Evolutionary conservation across 1,140 invertebrate species (phyloP).

Genomic region (Leptinotarsa undecemlineata): DNA sequence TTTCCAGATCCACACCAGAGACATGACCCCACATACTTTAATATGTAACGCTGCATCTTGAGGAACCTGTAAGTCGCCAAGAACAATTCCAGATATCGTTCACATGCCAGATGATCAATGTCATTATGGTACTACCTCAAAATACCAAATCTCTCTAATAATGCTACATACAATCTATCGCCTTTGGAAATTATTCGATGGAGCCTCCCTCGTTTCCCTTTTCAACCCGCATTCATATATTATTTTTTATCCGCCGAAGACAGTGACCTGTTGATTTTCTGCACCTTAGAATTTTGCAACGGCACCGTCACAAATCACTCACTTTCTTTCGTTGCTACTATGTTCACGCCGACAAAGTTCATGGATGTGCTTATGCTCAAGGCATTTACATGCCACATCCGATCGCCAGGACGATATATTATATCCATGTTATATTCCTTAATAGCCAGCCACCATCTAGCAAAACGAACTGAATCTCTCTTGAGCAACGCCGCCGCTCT

Average conservation of each 20-base stretch:
- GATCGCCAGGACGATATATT: background rate
- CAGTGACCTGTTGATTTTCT: no score
- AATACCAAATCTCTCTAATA: background rate
- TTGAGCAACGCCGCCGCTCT: constrained; percentile 33
- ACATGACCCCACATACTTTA: background rate
- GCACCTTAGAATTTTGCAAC: background rate
- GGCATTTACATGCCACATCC: constrained; percentile 14
- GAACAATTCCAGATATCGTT: background rate
- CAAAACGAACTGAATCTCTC: constrained; percentile 38
- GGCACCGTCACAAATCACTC: background rate
- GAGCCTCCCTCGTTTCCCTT: background rate
- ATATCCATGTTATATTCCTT: background rate
- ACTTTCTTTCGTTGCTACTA: background rate
- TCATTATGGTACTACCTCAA: background rate
- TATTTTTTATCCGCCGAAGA: no score
- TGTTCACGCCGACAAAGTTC: background rate
- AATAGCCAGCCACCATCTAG: background rate
- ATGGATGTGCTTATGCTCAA: constrained; percentile 10
- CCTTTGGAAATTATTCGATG: background rate
- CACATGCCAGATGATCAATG: background rate
- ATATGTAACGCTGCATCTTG: background rate
- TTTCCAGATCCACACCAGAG: background rate
- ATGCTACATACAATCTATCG: no score
- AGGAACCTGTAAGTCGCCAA: background rate
- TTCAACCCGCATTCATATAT: background rate